Evolutionary conservation across 2,888 invertebrate species (phyloP), one percentile per base, ranked within the genome.

Genomic region (Cephonodes hylas): DNA sequence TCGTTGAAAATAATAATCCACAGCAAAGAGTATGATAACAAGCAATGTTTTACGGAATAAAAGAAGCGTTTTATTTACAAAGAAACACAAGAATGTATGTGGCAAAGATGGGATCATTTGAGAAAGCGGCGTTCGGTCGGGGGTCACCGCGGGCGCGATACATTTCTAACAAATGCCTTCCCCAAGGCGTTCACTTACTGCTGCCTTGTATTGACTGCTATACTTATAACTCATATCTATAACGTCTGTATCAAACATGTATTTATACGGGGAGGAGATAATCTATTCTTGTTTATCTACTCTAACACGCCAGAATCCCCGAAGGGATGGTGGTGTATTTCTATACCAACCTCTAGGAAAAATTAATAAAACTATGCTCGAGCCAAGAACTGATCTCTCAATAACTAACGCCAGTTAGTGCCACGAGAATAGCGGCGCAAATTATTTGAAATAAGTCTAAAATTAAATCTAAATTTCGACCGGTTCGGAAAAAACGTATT

Each of bases 121-220:
- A 93, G 86, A 81, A 89, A 93, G 88, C 84, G 85, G 74, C 74
- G 70, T 67, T 69, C 79, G 88, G 85, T 89, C 89, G 81, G 73
- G 77, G 92, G 88, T 90, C 88, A 80, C 72, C 70, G 72, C 75
- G 76, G 75, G 79, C 74, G 76, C 88, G 83, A 91, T 92, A 86
- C 84, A 81, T 92, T 88, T 77, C 77, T 70, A 64, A 71, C 71
- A 74, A 76, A 73, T 75, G 72, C 70, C 69, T 68, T 65, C 64
- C 69, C 59, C 42, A 20, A 48, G 61, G 58, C 56, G 44, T n/a
- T 8, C 45, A 45, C 18, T 15, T 53, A n/a, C 31, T 53, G 3
- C 27, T n/a, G 20, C 46, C 2, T 25, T 46, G 46, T 46, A 53
- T 53, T 31, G 27, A 25, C n/a, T 57, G 25, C 15, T 58, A 57